These are phyloP conservation scores for Chascanopsetta lugubris DNA, from an alignment of 2,113 vertebrate species.

Conservation along the genomic window DNA sequence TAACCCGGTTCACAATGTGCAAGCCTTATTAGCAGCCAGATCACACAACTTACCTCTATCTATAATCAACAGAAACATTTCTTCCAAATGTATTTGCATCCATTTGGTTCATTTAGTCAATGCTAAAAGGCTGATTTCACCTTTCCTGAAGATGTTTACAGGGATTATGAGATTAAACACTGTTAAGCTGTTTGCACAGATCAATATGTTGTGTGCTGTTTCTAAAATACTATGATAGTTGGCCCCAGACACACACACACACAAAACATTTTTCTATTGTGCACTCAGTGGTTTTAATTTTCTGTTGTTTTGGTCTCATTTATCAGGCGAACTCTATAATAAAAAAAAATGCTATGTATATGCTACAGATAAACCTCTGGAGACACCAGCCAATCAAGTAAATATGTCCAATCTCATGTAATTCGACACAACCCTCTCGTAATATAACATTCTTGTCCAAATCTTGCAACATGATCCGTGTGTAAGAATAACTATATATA, in stretches of 20 bases:
- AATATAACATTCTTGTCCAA: too few relatives aligned
- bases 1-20: constrained; percentile 80
- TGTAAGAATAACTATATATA: too few relatives aligned
- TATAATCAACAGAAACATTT: constrained; percentile 49
- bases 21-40: constrained; percentile 86
- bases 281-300: too few relatives aligned
- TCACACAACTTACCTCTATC: constrained; percentile 73
- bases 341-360: too few relatives aligned
- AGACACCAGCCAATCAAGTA: not conserved
- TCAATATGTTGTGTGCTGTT: constrained; percentile 71
- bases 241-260: constrained; percentile 41
- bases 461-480: too few relatives aligned
- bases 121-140: constrained; percentile 79
- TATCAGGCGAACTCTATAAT: too few relatives aligned
- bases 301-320: too few relatives aligned
- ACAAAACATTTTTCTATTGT: too few relatives aligned
- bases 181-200: constrained; percentile 68
- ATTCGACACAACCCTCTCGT: not conserved
- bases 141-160: constrained; percentile 82
- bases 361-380: too few relatives aligned
- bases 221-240: constrained; percentile 47
- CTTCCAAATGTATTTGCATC: constrained; percentile 71
- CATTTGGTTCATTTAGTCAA: constrained; percentile 79
- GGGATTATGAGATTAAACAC: constrained; percentile 77
- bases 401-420: not conserved